Evolutionary conservation across 1,140 invertebrate genomes (phyloP).

Genomic region (Drosophila ercepeae): DNA sequence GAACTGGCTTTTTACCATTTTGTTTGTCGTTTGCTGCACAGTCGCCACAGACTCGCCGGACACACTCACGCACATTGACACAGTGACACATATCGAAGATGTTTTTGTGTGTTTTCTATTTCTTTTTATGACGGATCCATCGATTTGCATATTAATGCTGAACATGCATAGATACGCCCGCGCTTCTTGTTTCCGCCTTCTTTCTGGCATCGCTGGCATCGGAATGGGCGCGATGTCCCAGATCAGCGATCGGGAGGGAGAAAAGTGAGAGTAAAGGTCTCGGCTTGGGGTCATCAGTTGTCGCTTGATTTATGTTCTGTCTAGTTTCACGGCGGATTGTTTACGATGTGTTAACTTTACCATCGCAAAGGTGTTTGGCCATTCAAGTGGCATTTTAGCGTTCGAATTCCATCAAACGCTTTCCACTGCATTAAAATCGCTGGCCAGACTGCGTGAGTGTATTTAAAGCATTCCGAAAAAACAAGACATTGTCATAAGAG

Average conservation of each 20-base stretch:
- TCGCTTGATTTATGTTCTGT: slow-evolving; percentile 60
- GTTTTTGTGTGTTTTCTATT: slow-evolving; percentile 50
- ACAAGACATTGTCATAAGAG: slow-evolving; percentile 66
- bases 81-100: slow-evolving; percentile 68
- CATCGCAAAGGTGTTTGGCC: slow-evolving; percentile 60
- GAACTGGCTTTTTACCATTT: slow-evolving; percentile 45
- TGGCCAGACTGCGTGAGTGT: slow-evolving; percentile 57
- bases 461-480: slow-evolving; percentile 55
- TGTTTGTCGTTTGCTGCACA: slow-evolving; percentile 10
- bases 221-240: background rate
- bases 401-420: slow-evolving; percentile 62
- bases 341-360: slow-evolving; percentile 66
- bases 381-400: slow-evolving; percentile 13
- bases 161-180: slow-evolving; percentile 68
- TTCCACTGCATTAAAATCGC: slow-evolving; percentile 73
- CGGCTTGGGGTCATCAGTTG: slow-evolving; percentile 35
- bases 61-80: slow-evolving; percentile 71
- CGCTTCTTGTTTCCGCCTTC: slow-evolving; percentile 68
- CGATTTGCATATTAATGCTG: slow-evolving; percentile 77
- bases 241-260: background rate
- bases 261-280: slow-evolving; percentile 76
- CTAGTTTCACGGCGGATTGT: slow-evolving; percentile 33
- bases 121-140: slow-evolving; percentile 59
- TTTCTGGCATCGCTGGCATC: background rate
- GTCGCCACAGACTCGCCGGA: slow-evolving; percentile 13